Percentiles rank a stretch among this genome's conserved stretches.
phyloP scores from a whole-genome alignment of 2,888 invertebrate species.

The Sarcophaga rosellei region DNA sequence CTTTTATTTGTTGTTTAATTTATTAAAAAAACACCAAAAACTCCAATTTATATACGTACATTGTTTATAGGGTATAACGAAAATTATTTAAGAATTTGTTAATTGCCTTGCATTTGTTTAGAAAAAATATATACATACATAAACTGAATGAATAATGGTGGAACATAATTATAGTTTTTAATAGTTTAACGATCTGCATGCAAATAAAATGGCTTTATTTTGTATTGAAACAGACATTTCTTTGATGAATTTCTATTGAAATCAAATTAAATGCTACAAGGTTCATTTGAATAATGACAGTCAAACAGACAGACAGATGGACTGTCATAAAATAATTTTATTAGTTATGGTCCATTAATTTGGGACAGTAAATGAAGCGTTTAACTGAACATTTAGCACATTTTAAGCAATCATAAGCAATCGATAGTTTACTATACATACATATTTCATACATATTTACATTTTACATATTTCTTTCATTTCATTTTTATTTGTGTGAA shows the following conservation, averaged over 20 bases:
- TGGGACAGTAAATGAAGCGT: slow-evolving; percentile 43
- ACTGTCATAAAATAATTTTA: slow-evolving; percentile 4
- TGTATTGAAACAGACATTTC: neutral
- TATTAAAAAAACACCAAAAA: neutral
- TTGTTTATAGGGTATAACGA: too few relatives aligned
- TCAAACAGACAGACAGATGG: neutral
- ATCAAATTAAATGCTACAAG: neutral
- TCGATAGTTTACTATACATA: neutral
- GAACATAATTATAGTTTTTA: slow-evolving; percentile 12
- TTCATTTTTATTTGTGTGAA: too few relatives aligned
- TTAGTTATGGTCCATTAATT: slow-evolving; percentile 49
- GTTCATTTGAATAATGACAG: neutral
- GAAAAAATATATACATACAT: neutral
- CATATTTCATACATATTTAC: too few relatives aligned
- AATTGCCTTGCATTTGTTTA: slow-evolving; percentile 22
- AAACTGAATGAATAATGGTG: neutral
- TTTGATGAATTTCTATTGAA: neutral
- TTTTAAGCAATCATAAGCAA: neutral
- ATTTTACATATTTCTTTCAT: too few relatives aligned
- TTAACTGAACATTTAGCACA: slow-evolving; percentile 54
- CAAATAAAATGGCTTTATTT: slow-evolving; percentile 9
- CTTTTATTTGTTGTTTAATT: slow-evolving; percentile 34
- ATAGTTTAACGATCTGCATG: slow-evolving; percentile 4
- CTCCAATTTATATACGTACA: too few relatives aligned
- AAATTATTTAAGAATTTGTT: slow-evolving; percentile 52